phyloP scores from a whole-genome alignment of 2,797 vertebrate genomes.

The Sitta carolinensis region DNA sequence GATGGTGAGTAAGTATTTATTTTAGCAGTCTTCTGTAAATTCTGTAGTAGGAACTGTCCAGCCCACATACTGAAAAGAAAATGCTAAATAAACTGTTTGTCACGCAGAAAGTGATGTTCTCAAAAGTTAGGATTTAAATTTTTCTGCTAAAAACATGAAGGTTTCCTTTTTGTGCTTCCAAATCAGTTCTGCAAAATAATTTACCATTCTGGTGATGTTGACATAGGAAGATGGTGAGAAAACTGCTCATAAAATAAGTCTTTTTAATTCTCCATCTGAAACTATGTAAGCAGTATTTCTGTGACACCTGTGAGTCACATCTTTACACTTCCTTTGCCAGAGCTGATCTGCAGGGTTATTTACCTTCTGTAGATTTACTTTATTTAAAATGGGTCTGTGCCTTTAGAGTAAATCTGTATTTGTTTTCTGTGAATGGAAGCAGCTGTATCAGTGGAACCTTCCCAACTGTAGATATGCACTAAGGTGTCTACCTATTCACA shows the following conservation, averaged over 20 bases:
- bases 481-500: neutral
- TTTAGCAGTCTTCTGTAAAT: neutral
- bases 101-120: neutral
- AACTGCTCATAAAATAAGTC: neutral
- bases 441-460: neutral
- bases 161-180: neutral
- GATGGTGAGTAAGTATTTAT: neutral
- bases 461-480: neutral
- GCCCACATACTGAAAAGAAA: neutral
- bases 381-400: neutral
- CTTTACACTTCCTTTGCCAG: neutral
- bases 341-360: neutral
- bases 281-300: neutral
- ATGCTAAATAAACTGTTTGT: neutral
- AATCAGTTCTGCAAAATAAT: neutral
- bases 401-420: neutral
- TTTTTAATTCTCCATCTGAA: neutral
- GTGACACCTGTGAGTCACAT: neutral
- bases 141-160: neutral
- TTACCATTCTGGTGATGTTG: neutral
- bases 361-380: neutral
- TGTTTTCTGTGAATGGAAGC: neutral
- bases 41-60: constrained; percentile 9
- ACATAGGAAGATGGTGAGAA: neutral
- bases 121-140: neutral